Evolutionary conservation across 2,888 invertebrate species (phyloP).

Genomic region (Sisyra terminalis): DNA sequence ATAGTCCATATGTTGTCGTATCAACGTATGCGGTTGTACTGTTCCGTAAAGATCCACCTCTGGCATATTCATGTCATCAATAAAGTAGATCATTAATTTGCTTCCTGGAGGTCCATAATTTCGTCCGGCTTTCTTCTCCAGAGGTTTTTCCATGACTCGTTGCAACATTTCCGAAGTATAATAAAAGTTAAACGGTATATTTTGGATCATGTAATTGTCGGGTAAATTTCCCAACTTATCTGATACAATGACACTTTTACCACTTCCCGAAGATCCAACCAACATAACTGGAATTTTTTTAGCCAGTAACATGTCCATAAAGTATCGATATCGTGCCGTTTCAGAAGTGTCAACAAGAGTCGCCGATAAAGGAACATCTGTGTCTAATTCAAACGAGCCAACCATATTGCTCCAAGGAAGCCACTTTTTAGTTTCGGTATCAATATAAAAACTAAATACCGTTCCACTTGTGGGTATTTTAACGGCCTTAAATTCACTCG

Average conservation of each 20-base stretch:
- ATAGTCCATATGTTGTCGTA: slow-evolving; percentile 87
- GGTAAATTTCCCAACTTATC: slow-evolving; percentile 61
- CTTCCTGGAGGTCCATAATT: slow-evolving; percentile 90
- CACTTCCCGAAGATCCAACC: slow-evolving; percentile 77
- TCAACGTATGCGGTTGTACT: slow-evolving; percentile 86
- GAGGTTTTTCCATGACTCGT: slow-evolving; percentile 70
- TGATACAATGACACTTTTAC: slow-evolving; percentile 81
- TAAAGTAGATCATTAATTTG: slow-evolving; percentile 82
- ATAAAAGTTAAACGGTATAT: slow-evolving; percentile 90
- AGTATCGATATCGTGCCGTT: slow-evolving; percentile 73
- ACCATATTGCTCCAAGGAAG: slow-evolving; percentile 76
- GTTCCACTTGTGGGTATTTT: slow-evolving; percentile 73
- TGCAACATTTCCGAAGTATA: slow-evolving; percentile 88
- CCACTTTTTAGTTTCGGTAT: slow-evolving; percentile 70
- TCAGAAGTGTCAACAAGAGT: slow-evolving; percentile 73
- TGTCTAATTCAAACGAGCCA: slow-evolving; percentile 62
- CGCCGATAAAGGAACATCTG: slow-evolving; percentile 72
- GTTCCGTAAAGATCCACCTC: slow-evolving; percentile 90
- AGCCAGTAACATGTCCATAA: slow-evolving; percentile 68
- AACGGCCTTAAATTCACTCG: slow-evolving; percentile 78
- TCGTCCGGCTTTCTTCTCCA: slow-evolving; percentile 89
- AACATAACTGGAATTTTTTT: slow-evolving; percentile 77
- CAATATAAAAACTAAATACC: slow-evolving; percentile 82
- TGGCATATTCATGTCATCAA: slow-evolving; percentile 96
- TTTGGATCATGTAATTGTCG: slow-evolving; percentile 65